Conservation (phyloP, 2,113 vertebrate species). For the Xiphias gladius region DNA sequence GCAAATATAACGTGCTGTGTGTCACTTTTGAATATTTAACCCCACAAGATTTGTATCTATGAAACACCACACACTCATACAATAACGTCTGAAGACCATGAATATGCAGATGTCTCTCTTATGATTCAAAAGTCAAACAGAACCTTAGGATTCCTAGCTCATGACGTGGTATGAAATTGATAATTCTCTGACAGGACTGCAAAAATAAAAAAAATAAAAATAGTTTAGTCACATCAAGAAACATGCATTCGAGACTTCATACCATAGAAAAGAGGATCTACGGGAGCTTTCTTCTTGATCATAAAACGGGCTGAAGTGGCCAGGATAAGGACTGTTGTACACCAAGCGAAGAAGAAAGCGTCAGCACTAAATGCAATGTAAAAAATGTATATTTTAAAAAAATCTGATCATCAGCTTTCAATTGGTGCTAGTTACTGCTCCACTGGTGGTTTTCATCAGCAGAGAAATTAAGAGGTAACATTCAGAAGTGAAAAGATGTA, state of each 20-base stretch:
- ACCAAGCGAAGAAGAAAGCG: conserved; percentile 85
- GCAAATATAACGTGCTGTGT: background rate
- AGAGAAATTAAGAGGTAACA: background rate
- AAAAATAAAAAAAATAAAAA: background rate
- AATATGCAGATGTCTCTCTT: background rate
- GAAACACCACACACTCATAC: background rate
- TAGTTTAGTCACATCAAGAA: background rate
- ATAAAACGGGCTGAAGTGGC: conserved; percentile 83
- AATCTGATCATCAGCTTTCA: background rate
- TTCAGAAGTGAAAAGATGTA: background rate
- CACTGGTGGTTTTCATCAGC: background rate
- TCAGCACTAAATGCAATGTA: conserved; percentile 83
- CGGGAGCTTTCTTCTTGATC: conserved; percentile 89
- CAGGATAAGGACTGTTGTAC: conserved; percentile 86
- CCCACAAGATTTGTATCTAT: background rate
- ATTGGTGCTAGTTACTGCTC: background rate
- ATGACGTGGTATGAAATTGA: background rate
- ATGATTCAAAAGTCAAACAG: background rate
- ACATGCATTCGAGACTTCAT: conserved; percentile 48
- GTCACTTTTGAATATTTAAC: background rate
- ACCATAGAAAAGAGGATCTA: conserved; percentile 94
- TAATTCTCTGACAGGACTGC: background rate
- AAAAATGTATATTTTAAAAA: background rate
- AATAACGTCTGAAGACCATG: background rate
- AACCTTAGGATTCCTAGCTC: too few relatives aligned